phyloP scores from a whole-genome alignment of 2,888 invertebrate species.

The Sinhomidia bicolor region DNA sequence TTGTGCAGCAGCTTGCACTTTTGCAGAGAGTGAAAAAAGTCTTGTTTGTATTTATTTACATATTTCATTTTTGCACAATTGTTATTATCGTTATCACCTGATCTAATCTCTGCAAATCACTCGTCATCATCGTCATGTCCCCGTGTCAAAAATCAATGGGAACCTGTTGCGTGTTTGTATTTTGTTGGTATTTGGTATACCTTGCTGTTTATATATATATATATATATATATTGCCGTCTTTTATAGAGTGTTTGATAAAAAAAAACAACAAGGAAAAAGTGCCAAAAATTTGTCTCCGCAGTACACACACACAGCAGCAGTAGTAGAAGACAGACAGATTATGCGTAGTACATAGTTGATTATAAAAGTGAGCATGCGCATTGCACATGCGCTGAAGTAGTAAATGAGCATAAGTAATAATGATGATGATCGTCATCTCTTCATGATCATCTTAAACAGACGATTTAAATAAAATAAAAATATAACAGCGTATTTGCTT shows the following conservation, averaged over 20 bases:
- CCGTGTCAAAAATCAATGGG: constrained; percentile 19
- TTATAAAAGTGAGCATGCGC: background rate
- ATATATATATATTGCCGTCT: background rate
- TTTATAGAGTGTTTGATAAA: background rate
- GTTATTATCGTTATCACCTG: background rate
- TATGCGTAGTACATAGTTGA: too few species aligned
- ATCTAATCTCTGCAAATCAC: background rate
- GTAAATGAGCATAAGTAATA: background rate
- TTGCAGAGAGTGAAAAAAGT: background rate
- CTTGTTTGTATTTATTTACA: background rate
- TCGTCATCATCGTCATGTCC: background rate
- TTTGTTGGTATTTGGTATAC: background rate
- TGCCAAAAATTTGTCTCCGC: background rate
- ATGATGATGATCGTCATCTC: background rate
- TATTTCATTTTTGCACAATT: constrained; percentile 4
- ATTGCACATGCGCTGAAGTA: background rate
- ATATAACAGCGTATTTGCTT: background rate
- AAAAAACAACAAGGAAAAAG: constrained; percentile 15
- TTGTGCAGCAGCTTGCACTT: background rate
- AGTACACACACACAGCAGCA: background rate
- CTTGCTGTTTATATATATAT: background rate
- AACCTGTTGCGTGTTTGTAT: background rate
- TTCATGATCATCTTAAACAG: background rate
- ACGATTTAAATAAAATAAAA: background rate
- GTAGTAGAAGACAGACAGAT: background rate